Evolutionary conservation across 2,797 vertebrate genomes (phyloP), one percentile per base, ranked within the genome.

Genomic region (Eupleurogrammus muticus): DNA sequence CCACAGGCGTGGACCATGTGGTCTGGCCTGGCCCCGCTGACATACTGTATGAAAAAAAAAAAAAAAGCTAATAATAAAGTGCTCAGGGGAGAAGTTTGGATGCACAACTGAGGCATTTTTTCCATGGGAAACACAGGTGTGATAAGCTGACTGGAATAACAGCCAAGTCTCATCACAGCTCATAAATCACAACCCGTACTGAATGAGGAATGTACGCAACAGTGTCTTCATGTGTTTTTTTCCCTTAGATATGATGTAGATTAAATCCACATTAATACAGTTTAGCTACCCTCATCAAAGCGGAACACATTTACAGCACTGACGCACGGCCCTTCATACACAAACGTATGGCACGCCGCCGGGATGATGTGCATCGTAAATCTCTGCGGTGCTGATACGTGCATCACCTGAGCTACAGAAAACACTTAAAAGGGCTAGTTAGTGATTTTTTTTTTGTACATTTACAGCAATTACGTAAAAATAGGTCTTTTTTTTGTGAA

Each of bases 131-230:
- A 84, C 81, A 72, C 87, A 89, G 86, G 89, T 90, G 89, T 72
- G 89, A 90, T 77, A 88, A 90, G 80, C 76, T 61, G 38, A 80
- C 80, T 84, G 85, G 82, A 83, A 68, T 79, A 86, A 86, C 56
- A 76, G 32, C 60, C 44, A 10, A 4, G 77, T 66, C 71, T 70
- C 63, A 54, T 80, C 65, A 71, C 75, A 70, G 58, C 63, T 63
- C 61, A 60, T 81, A 76, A 89, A 89, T 89, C 83, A 70, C 54
- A 38, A 42, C 51, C 12, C 35, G 14, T 19, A 38, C 49, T 44
- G 21, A 56, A 59, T 2, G 58, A 62, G 71, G 64, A 79, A 76
- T 69, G 62, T 62, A 56, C 50, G 69, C 32, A 69, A 23, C 28
- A 50, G 56, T 4, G n/a, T 40, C 9, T 61, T 21, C 19, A 52